Evolutionary conservation across 1,140 invertebrate genomes (phyloP).

Genomic region (Charaxes varanes): DNA sequence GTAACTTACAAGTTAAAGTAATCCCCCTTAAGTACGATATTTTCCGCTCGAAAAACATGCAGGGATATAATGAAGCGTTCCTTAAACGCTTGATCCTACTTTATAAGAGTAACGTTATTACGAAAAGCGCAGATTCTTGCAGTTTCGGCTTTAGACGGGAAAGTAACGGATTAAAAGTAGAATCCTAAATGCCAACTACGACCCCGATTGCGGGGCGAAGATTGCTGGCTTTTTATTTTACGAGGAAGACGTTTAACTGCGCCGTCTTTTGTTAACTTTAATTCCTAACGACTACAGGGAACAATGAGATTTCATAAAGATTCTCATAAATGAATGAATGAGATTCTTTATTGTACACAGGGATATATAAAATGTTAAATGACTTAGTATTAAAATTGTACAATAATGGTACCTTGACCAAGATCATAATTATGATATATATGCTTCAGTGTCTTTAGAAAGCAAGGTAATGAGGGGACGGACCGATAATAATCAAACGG

Average conservation of each 20-base stretch:
- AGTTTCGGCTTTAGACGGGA: constrained; percentile 15
- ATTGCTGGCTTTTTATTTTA: constrained; percentile 24
- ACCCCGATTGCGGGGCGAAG: constrained; percentile 23
- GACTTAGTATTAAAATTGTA: no score
- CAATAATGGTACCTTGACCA: no score
- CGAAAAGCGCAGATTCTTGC: constrained; percentile 15
- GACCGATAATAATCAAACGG: no score
- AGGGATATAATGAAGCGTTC: constrained; percentile 9
- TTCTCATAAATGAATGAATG: no score
- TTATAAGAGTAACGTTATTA: constrained; percentile 43
- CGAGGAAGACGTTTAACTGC: constrained; percentile 16
- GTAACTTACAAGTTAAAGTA: constrained; percentile 2
- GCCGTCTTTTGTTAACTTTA: constrained; percentile 17
- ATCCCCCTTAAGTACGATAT: neutral
- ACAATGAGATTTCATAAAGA: constrained; percentile 6
- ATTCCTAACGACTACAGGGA: constrained; percentile 10
- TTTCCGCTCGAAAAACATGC: constrained; percentile 5
- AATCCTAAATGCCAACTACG: constrained; percentile 18
- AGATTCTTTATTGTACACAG: no score
- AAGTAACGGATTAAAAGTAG: constrained; percentile 27
- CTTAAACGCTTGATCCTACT: constrained; percentile 27
- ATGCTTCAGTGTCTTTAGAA: no score
- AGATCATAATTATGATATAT: no score
- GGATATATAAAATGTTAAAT: no score
- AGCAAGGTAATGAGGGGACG: no score